Percentiles rank a stretch among this genome's conserved stretches.
Conservation (phyloP, 2,797 vertebrate species). For the Chloroceryle amazona region DNA sequence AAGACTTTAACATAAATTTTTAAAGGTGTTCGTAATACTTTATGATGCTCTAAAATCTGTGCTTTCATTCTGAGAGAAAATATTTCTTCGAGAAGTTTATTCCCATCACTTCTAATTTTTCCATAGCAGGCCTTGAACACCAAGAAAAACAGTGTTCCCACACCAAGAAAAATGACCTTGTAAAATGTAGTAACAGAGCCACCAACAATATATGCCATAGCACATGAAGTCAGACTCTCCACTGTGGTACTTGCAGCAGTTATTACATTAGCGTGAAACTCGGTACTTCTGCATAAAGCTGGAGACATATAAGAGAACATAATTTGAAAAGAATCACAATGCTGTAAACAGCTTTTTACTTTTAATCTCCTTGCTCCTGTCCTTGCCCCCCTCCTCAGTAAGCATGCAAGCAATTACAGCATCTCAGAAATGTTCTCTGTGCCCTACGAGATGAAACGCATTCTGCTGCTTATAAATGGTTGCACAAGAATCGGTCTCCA, state of each 20-base stretch:
- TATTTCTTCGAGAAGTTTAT: neutral
- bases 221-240: slow-evolving; percentile 49
- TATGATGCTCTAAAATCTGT: neutral
- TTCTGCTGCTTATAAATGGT: neutral
- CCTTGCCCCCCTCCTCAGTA: neutral
- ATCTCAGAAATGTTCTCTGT: neutral
- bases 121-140: neutral
- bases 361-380: neutral
- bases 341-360: neutral
- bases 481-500: neutral
- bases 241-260: neutral
- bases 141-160: slow-evolving; percentile 56
- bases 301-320: neutral
- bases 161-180: slow-evolving; percentile 43
- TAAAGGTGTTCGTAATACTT: neutral
- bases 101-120: slow-evolving; percentile 40
- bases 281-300: neutral
- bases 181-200: slow-evolving; percentile 34
- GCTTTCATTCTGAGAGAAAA: slow-evolving; percentile 30
- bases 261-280: neutral
- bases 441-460: neutral
- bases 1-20: slow-evolving; percentile 2
- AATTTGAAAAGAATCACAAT: neutral
- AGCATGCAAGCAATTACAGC: neutral
- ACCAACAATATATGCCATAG: slow-evolving; percentile 27